Evolutionary conservation across 2,113 vertebrate species (phyloP).

Genomic region (Microcebus jonahi): DNA sequence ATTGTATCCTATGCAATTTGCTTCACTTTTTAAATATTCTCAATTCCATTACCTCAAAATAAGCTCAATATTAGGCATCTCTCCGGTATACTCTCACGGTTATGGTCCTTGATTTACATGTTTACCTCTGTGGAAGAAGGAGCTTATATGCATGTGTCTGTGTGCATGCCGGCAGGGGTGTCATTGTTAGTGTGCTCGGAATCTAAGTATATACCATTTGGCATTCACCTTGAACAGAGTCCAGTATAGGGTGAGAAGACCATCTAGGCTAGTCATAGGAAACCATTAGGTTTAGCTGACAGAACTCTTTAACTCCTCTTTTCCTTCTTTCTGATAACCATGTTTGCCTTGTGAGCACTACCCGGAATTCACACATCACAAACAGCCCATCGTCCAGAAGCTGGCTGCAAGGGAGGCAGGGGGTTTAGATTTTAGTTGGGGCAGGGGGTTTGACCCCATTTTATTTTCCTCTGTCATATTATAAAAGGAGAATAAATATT

Average conservation of each 20-base stretch:
- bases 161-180: neutral
- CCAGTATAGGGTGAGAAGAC: neutral
- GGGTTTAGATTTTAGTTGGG: neutral
- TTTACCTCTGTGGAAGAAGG: neutral
- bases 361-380: neutral
- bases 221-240: neutral
- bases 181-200: neutral
- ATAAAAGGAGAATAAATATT: neutral
- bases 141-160: neutral
- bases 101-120: neutral
- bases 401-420: neutral
- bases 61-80: neutral
- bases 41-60: neutral
- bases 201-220: neutral
- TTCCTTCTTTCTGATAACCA: neutral
- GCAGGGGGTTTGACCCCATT: neutral
- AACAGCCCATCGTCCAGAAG: neutral
- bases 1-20: neutral
- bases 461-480: neutral
- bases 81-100: neutral
- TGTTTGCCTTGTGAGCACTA: neutral
- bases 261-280: neutral
- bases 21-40: neutral
- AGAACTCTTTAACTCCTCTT: neutral
- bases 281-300: neutral